A percentile compares a stretch with the other conserved stretches of the same genome.
These are phyloP conservation scores for Pavo muticus DNA, from an alignment of 2,113 vertebrate genomes.

Conservation along the genomic window DNA sequence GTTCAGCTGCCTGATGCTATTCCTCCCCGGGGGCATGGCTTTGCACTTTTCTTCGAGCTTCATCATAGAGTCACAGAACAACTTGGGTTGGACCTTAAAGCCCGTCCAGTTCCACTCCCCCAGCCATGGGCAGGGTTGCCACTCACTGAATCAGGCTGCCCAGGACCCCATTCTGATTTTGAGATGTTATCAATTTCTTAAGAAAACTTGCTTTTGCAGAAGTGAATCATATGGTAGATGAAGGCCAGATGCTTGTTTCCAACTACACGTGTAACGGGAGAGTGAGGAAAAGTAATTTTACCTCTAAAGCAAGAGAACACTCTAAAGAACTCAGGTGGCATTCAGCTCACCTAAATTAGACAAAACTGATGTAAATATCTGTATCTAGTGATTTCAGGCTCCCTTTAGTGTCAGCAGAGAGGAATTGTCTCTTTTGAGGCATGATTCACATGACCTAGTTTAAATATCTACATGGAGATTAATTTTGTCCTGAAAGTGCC, in stretches of 20 bases:
- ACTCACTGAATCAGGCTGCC: neutral
- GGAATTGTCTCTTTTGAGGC: constrained; percentile 46
- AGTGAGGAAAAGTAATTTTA: neutral
- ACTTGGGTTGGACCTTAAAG: neutral
- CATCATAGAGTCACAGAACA: neutral
- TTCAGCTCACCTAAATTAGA: constrained; percentile 6
- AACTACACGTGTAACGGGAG: fast-evolving
- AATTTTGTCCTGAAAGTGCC: constrained; percentile 65
- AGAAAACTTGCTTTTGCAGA: constrained; percentile 11
- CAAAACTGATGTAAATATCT: neutral
- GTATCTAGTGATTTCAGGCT: constrained; percentile 55
- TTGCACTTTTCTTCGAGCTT: neutral
- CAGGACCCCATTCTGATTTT: neutral
- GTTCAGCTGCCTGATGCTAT: neutral
- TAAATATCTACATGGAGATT: constrained; percentile 56
- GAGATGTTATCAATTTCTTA: neutral
- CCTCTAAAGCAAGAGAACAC: neutral
- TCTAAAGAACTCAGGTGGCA: constrained; percentile 16
- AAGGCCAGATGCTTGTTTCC: neutral
- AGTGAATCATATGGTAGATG: neutral
- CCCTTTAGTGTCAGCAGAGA: constrained; percentile 52
- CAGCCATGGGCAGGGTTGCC: too few relatives aligned
- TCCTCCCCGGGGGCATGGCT: neutral
- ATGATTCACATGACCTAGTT: constrained; percentile 69
- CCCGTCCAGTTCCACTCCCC: neutral